phyloP scores from a whole-genome alignment of 2,797 vertebrate genomes.

The Sebastolobus alascanus region DNA sequence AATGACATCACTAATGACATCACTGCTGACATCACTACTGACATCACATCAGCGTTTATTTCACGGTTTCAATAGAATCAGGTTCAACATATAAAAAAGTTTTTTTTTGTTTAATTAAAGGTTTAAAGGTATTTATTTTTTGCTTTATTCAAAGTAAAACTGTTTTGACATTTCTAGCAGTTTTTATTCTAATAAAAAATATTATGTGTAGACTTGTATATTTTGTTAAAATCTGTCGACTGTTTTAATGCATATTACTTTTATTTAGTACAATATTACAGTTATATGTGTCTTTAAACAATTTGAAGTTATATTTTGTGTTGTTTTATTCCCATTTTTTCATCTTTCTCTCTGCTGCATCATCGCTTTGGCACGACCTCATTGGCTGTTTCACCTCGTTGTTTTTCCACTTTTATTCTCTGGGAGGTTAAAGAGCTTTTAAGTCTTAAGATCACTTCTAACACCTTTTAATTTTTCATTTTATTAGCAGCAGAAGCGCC shows the following conservation, averaged over 20 bases:
- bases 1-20: no score
- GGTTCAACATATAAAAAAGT: not conserved
- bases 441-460: not conserved
- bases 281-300: not conserved
- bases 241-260: not conserved
- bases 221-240: not conserved
- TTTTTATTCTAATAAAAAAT: not conserved
- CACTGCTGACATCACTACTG: conserved; percentile 23
- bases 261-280: not conserved
- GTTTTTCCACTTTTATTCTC: not conserved
- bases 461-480: not conserved
- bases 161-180: no score
- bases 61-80: not conserved
- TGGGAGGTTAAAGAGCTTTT: fast-evolving
- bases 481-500: conserved; percentile 84
- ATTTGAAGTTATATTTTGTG: not conserved
- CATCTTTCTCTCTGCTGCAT: conserved; percentile 34
- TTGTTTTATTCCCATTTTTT: not conserved
- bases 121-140: not conserved
- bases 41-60: conserved; percentile 26
- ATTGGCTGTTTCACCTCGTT: conserved; percentile 39
- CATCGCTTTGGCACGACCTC: conserved; percentile 41
- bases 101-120: not conserved
- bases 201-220: not conserved
- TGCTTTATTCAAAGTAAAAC: not conserved